Evolutionary conservation across 2,113 vertebrate genomes (phyloP), one percentile per base, ranked within the genome.

Genomic region (Solea solea): DNA sequence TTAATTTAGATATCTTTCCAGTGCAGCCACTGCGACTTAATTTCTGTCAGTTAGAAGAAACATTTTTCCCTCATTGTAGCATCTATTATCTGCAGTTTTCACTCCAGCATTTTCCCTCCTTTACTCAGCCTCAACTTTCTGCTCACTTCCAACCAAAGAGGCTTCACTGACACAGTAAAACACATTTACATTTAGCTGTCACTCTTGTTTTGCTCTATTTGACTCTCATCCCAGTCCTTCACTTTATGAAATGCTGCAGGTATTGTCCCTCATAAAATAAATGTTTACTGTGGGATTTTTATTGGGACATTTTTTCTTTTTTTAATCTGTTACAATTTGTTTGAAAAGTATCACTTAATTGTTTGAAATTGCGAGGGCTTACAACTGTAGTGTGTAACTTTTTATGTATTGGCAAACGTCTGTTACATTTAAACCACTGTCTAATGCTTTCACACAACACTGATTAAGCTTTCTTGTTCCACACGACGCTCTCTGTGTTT

Each of bases 1-100:
- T 74, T 65, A 52, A 64, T 82, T 75, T 27, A 28, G 40, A 78
- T 45, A 44, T 53, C 49, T 69, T 14, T 46, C 27, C 52, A 1
- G 10, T n/a, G 73, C 57, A 68, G 41, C 34, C 50, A 52, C 41
- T 34, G 59, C 5, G 12, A 53, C 44, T 63, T 51, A 4, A 55
- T 69, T 76, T 40, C 46, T 68, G 16, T 48, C 28, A 7, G 57
- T 15, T 27, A 8, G 13, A 7, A 25, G 9, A 62, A 57, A 21
- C 2, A 52, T 5, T 15, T 7, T 7, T 9, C 34, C 8, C n/a
- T 54, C n/a, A n/a, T 5, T 55, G 9, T 14, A 48, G 44, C 44
- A 13, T 45, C 44, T 45, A 13, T 45, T 13, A 45, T 34, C 34
- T 45, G 44, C 11, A 10, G 45, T 5, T 48, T 48, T 48, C 54